Evolutionary conservation across 2,797 vertebrate species (phyloP), one percentile per base, ranked within the genome.

Genomic region (Pseudomugil tenellus): DNA sequence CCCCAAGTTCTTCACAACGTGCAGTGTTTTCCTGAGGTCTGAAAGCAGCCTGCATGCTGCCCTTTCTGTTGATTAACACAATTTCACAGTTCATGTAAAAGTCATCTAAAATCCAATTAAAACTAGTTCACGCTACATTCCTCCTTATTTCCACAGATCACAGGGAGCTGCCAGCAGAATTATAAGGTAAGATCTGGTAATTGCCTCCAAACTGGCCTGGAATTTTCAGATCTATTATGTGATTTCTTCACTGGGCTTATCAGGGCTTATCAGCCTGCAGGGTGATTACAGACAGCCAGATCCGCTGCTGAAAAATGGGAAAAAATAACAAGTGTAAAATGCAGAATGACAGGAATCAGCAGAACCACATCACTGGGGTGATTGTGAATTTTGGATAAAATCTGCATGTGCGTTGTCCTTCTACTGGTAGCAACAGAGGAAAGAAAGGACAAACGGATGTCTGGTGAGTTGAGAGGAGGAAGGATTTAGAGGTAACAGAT

Each of bases 111-210:
- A 89, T 70, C 79, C 77, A 85, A 89, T 89, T 90, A 89, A 88
- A 89, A 81, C 69, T 55, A 65, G 75, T 85, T 87, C 76, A 81
- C 65, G 67, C 80, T 85, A 76, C 80, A 85, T 85, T 81, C 85
- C 72, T 83, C 70, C 75, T 79, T 69, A 83, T 86, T 90, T 84
- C 80, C 82, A 83, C 80, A 84, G 80, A 85, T 89, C 85, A 85
- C 72, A 81, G 72, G 66, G 73, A 87, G 59, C 81, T 74, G 77
- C 74, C 73, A 72, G 70, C 65, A 82, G 85, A 85, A 90, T 87
- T 87, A 87, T 83, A 86, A 87, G 85, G 87, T 86, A 89, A 84
- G 81, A 86, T 89, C 85, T 89, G 74, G 85, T 87, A 90, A 90
- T 90, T 89, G 84, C 80, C 85, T 87, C 72, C 66, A 80, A 81